Evolutionary conservation across 2,113 vertebrate species (phyloP).

Genomic region (Macquaria ambigua): DNA sequence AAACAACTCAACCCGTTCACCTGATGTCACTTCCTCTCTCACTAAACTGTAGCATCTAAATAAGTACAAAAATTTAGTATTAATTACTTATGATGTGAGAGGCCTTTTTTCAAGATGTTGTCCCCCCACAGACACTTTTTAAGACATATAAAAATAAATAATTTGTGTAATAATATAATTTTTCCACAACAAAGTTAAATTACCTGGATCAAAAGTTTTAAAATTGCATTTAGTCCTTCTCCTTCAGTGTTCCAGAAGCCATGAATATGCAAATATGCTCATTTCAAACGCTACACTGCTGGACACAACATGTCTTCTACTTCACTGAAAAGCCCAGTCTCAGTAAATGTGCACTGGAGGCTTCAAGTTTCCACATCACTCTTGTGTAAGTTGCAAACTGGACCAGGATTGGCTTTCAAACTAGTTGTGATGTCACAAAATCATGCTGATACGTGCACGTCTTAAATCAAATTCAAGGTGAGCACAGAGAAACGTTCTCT

Average conservation of each 20-base stretch:
- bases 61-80: neutral
- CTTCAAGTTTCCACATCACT: neutral
- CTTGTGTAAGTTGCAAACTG: neutral
- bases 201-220: neutral
- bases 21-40: neutral
- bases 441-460: neutral
- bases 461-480: neutral
- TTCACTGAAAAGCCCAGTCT: neutral
- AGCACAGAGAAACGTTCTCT: neutral
- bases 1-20: neutral
- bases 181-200: neutral
- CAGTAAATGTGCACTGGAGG: neutral
- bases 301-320: neutral
- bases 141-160: neutral
- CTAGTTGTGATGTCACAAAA: neutral
- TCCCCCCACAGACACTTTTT: neutral
- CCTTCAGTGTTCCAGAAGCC: neutral
- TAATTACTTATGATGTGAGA: neutral
- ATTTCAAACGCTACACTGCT: neutral
- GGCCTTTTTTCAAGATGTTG: neutral
- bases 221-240: neutral
- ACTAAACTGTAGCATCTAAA: neutral
- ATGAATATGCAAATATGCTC: neutral
- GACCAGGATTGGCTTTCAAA: neutral
- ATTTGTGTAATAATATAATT: neutral